Evolutionary conservation across 2,113 vertebrate genomes (phyloP), one percentile per base, ranked within the genome.

Genomic region (Atractosteus spatula): DNA sequence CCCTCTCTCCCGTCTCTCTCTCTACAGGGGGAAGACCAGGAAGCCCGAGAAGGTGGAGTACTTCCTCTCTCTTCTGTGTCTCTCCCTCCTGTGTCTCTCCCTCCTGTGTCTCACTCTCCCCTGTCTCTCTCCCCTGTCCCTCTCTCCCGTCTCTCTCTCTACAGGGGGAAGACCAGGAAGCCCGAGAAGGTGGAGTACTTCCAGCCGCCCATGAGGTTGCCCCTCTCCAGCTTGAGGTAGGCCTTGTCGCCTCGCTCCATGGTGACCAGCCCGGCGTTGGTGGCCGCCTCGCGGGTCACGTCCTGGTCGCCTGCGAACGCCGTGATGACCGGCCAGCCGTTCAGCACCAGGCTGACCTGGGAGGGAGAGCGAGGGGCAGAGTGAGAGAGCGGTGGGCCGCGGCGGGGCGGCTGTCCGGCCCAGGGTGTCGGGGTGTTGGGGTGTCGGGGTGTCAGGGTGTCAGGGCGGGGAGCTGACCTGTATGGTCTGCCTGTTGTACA

Each of bases 101-200:
- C 14, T 41, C 17, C 16, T 7, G 62, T 13, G 44, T 61, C 11
- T 68, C 54, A 70, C 41, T 3, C 6, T 71, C 47, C 3, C 7
- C 10, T 41, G 63, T 69, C 70, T 3, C 54, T 14, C 16, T 51
- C 57, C 41, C 63, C 65, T 59, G 10, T 47, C 4, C 75, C 43
- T 47, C 29, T 43, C 61, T 7, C 3, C 8, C 2, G 5, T 51
- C 7, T 44, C 51, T 0, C 14, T 68, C 41, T 77, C 88, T 85
- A 95, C 78, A 96, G 90, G 3, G 94, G 93, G 80, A 96, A 96
- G 74, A 96, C 93, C 79, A 96, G 85, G 75, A 96, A 96, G 65
- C 94, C 93, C 17, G 93, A 96, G 84, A 95, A 96, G 69, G 94
- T 96, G 29, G 94, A 96, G 76, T 94, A 96, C 77, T 96, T 96